A percentile compares a stretch with the other conserved stretches of the same genome.
phyloP scores from a whole-genome alignment of 2,888 invertebrate genomes.

The Sisyra terminalis region DNA sequence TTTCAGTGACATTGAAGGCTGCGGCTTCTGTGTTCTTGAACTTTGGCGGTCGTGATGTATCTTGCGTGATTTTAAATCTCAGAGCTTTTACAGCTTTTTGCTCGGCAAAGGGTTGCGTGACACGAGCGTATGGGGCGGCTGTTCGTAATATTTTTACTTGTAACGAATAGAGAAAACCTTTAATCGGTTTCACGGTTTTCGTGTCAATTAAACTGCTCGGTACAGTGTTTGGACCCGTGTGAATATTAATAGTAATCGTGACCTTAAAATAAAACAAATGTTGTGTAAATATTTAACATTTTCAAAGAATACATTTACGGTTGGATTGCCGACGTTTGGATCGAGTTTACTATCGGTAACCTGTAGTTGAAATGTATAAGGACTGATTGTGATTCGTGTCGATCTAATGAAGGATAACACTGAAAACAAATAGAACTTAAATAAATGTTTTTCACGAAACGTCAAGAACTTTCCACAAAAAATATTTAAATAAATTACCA shows the following conservation, averaged over 20 bases:
- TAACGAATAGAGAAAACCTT: slow-evolving; percentile 17
- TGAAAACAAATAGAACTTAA: slow-evolving; percentile 14
- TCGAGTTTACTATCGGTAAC: slow-evolving; percentile 33
- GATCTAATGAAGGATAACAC: slow-evolving; percentile 19
- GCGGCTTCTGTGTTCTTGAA: slow-evolving; percentile 15
- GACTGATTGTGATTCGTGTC: slow-evolving; percentile 13
- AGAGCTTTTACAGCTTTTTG: slow-evolving; percentile 9
- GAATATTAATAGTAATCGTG: not conserved
- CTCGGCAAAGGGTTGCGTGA: slow-evolving; percentile 27
- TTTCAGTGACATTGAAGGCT: slow-evolving; percentile 33
- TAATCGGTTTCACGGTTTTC: slow-evolving; percentile 1
- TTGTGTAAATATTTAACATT: not conserved
- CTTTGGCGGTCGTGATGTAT: slow-evolving; percentile 9
- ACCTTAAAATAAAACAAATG: slow-evolving; percentile 2
- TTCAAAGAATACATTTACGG: slow-evolving; percentile 21
- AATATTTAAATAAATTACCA: not conserved
- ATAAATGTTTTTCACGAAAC: not conserved
- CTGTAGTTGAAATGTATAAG: slow-evolving; percentile 33
- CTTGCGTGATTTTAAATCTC: slow-evolving; percentile 6
- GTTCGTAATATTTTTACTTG: slow-evolving; percentile 26
- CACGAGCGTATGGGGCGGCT: slow-evolving; percentile 28
- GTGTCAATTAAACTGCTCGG: slow-evolving; percentile 3
- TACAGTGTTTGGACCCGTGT: slow-evolving; percentile 2
- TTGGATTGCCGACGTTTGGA: slow-evolving; percentile 22
- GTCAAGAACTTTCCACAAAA: not conserved